phyloP scores from a whole-genome alignment of 2,888 invertebrate genomes.

The Microchrysa polita region DNA sequence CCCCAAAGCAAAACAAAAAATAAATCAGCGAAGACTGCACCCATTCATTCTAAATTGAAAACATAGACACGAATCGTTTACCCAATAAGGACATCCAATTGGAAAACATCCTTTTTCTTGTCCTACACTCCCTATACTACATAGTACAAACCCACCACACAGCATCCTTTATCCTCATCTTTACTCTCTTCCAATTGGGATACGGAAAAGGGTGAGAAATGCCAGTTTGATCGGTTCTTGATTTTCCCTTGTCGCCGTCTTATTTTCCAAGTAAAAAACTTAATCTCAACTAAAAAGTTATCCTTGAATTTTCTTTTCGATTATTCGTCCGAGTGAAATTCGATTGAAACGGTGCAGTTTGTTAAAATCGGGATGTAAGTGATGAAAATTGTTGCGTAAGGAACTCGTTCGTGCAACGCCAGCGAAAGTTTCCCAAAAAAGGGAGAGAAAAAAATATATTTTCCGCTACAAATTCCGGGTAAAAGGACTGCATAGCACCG shows the following conservation, averaged over 20 bases:
- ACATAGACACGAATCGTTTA: slow-evolving; percentile 11
- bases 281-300: slow-evolving; percentile 30
- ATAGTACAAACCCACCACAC: slow-evolving; percentile 13
- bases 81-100: background rate
- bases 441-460: no score
- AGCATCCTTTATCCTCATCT: slow-evolving; percentile 45
- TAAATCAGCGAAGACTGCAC: background rate
- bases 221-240: slow-evolving; percentile 50
- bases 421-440: no score
- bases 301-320: slow-evolving; percentile 21
- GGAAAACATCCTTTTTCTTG: slow-evolving; percentile 14
- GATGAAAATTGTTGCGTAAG: slow-evolving; percentile 37
- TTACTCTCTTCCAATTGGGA: slow-evolving; percentile 13
- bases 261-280: slow-evolving; percentile 44
- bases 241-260: slow-evolving; percentile 47
- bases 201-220: slow-evolving; percentile 48
- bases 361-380: background rate
- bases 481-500: background rate
- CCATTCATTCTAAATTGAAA: background rate
- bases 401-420: background rate
- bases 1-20: no score
- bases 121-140: no score
- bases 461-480: background rate
- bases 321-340: background rate
- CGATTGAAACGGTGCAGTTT: background rate